Evolutionary conservation across 92 coral and sea anemone species (phyloP).

Genomic region (Porites rus): DNA sequence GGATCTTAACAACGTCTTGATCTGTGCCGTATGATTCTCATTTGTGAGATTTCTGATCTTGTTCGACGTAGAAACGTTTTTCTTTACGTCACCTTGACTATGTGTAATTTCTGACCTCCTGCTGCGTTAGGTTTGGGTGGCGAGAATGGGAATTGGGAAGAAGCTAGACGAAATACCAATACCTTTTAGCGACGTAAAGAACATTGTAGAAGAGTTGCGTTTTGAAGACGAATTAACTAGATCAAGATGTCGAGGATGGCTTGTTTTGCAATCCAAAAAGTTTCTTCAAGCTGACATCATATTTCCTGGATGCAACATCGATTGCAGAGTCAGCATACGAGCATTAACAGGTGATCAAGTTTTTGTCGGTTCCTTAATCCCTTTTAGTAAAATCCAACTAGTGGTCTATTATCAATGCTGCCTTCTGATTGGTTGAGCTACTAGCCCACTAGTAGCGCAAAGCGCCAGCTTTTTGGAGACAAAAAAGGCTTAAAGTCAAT

Average conservation of each 20-base stretch:
- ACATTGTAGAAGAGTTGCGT: conserved; percentile 39
- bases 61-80: too few species aligned
- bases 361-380: neutral
- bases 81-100: too few species aligned
- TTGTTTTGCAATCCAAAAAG: conserved; percentile 33
- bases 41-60: too few species aligned
- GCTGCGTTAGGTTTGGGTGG: conserved; percentile 32
- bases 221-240: conserved; percentile 40
- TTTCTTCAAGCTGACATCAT: conserved; percentile 23
- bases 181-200: conserved; percentile 42
- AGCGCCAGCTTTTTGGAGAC: too few species aligned
- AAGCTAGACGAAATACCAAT: conserved; percentile 45
- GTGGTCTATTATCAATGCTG: too few species aligned
- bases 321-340: conserved; percentile 30
- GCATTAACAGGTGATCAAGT: conserved; percentile 17
- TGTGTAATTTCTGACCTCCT: too few species aligned
- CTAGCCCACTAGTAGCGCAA: too few species aligned
- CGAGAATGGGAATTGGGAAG: neutral
- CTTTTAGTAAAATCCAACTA: too few species aligned
- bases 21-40: too few species aligned
- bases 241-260: conserved; percentile 45
- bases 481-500: too few species aligned
- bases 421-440: too few species aligned
- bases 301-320: conserved; percentile 32
- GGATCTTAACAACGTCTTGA: too few species aligned